A percentile compares a stretch with the other conserved stretches of the same genome.
phyloP scores from a whole-genome alignment of 2,888 invertebrate species.

The Reticulitermes lucifugus region DNA sequence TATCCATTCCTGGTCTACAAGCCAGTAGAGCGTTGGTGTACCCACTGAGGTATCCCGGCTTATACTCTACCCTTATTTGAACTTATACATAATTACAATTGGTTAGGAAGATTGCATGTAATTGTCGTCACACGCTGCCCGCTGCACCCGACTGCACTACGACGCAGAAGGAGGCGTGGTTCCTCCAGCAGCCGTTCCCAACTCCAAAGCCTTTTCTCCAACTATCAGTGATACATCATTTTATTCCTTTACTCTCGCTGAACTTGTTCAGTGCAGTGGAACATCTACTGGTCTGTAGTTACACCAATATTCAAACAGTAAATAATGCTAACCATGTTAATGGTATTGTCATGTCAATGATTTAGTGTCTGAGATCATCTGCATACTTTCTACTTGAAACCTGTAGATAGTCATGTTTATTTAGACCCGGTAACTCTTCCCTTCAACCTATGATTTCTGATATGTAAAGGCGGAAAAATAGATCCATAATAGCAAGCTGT shows the following conservation, averaged over 20 bases:
- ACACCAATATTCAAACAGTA: not conserved
- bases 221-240: slow-evolving; percentile 8
- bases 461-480: not conserved
- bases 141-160: too few relatives aligned
- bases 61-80: too few relatives aligned
- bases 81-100: too few relatives aligned
- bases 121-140: too few relatives aligned
- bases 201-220: not conserved
- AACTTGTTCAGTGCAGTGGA: not conserved
- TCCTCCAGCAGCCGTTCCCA: too few relatives aligned
- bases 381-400: not conserved
- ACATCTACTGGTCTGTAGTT: not conserved
- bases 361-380: not conserved
- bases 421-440: not conserved
- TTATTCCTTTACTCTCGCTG: not conserved
- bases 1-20: too few relatives aligned
- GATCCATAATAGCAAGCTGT: not conserved
- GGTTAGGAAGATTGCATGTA: too few relatives aligned
- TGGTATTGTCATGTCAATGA: slow-evolving; percentile 40
- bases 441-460: not conserved
- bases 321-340: slow-evolving; percentile 6
- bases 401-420: not conserved
- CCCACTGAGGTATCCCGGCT: too few relatives aligned
- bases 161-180: too few relatives aligned
- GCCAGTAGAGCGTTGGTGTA: too few relatives aligned